Conservation (phyloP, 2,113 vertebrate genomes). For the Athene noctua region DNA sequence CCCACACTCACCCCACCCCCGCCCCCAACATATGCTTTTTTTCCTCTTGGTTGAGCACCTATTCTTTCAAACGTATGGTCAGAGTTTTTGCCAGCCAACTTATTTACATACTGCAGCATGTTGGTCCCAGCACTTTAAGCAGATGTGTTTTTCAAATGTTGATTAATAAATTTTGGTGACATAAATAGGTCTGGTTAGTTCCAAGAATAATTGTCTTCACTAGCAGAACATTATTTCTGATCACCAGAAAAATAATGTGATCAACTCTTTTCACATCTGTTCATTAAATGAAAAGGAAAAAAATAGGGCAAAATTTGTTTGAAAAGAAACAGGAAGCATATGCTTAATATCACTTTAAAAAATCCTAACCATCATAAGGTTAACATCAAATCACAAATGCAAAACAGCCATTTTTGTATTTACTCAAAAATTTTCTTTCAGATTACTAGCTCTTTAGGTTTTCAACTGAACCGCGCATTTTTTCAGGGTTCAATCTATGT, state of each 20-base stretch:
- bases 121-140: background rate
- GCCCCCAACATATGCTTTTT: background rate
- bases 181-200: constrained; percentile 36
- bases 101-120: background rate
- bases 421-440: constrained; percentile 2
- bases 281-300: constrained; percentile 15
- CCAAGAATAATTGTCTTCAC: constrained; percentile 42
- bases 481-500: constrained; percentile 11
- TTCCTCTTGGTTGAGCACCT: background rate
- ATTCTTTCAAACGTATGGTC: background rate
- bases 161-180: constrained; percentile 40
- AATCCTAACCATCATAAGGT: constrained; percentile 19
- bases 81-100: background rate
- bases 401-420: constrained; percentile 57
- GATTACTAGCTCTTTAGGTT: constrained; percentile 25
- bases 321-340: constrained; percentile 65
- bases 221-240: constrained; percentile 45
- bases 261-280: constrained; percentile 56
- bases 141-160: constrained; percentile 33
- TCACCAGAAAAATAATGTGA: constrained; percentile 48
- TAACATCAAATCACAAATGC: constrained; percentile 65
- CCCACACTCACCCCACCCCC: too few species aligned
- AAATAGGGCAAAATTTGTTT: constrained; percentile 40
- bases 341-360: constrained; percentile 55
- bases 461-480: background rate